Percentiles rank a stretch among this genome's conserved stretches.
phyloP scores from a whole-genome alignment of 2,113 vertebrate genomes.

The Varanus komodoensis region DNA sequence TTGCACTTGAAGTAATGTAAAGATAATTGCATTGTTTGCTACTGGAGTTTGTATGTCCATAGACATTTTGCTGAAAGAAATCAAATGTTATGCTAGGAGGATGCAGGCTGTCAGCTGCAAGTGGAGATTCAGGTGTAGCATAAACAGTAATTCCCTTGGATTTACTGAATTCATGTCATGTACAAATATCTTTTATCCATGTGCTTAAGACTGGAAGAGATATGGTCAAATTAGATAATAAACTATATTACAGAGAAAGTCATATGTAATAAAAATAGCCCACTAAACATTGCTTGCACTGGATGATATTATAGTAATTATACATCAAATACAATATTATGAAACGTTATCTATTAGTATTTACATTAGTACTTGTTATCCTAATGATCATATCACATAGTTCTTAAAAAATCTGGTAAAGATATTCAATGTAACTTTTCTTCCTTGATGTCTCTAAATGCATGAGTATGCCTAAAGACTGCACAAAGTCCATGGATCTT shows the following conservation, averaged over 20 bases:
- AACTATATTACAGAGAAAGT: constrained; percentile 18
- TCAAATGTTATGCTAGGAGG: constrained; percentile 11
- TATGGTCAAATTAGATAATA: constrained; percentile 34
- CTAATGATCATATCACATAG: background rate
- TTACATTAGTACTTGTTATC: background rate
- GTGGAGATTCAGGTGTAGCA: constrained; percentile 31
- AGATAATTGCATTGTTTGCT: constrained; percentile 67
- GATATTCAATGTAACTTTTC: background rate
- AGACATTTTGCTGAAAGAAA: constrained; percentile 44
- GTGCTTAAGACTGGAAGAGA: constrained; percentile 47
- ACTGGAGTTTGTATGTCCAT: constrained; percentile 57
- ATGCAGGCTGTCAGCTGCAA: constrained; percentile 35
- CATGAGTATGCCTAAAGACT: background rate
- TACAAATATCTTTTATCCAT: constrained; percentile 25
- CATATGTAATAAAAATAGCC: constrained; percentile 28
- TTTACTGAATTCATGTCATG: background rate
- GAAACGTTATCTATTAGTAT: background rate
- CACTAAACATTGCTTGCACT: background rate
- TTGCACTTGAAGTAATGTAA: constrained; percentile 63
- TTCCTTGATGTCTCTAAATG: background rate
- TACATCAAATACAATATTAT: constrained; percentile 6
- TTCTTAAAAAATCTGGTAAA: background rate
- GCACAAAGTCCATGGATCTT: background rate
- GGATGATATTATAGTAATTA: background rate
- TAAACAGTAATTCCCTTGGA: background rate